These are phyloP conservation scores for Onychomys arenicola DNA, from an alignment of 2,797 vertebrate genomes.

Conservation along the genomic window DNA sequence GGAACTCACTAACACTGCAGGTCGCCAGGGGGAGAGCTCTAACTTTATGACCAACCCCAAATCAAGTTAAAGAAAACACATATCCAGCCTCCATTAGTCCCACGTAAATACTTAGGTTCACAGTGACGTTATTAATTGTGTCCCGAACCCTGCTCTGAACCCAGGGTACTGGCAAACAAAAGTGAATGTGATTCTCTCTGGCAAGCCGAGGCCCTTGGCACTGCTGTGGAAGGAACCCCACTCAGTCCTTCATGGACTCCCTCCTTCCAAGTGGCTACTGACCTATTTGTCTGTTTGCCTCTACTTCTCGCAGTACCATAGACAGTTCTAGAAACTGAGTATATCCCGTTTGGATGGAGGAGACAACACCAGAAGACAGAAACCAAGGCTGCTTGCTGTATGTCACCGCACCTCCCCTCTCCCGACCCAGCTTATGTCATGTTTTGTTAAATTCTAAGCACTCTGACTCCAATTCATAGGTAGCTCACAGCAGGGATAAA, in stretches of 20 bases:
- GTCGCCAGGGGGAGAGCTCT: background rate
- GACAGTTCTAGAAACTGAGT: background rate
- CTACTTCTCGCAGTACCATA: background rate
- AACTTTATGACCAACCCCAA: background rate
- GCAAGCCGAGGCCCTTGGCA: background rate
- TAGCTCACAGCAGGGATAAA: background rate
- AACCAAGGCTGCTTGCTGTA: too few species aligned
- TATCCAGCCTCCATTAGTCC: background rate
- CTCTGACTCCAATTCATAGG: background rate
- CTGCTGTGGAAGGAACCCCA: background rate
- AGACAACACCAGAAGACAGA: background rate
- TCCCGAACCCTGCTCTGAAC: background rate
- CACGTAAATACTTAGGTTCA: background rate
- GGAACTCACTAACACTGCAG: background rate
- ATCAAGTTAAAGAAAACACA: background rate
- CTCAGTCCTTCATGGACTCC: fast-evolving
- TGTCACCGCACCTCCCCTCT: background rate
- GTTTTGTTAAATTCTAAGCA: background rate
- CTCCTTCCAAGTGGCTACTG: background rate
- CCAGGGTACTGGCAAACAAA: background rate
- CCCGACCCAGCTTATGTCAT: background rate
- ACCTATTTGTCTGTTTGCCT: background rate
- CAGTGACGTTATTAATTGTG: background rate
- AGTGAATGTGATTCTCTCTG: background rate
- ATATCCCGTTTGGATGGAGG: background rate